Evolutionary conservation across 2,888 invertebrate species (phyloP).

Genomic region (Melanargia galathea): DNA sequence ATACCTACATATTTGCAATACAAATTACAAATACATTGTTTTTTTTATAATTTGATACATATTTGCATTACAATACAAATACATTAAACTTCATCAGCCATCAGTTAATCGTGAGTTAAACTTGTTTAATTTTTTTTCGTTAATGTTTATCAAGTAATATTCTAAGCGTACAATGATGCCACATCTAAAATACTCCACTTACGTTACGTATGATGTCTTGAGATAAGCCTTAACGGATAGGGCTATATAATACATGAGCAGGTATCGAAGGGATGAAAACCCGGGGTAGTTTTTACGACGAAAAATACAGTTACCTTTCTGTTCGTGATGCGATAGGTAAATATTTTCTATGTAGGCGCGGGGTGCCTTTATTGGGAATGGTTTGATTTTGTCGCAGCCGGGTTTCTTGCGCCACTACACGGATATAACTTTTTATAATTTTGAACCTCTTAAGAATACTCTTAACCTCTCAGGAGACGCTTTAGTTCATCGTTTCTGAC

Average conservation of each 20-base stretch:
- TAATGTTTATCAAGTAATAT: not conserved
- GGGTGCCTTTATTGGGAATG: slow-evolving; percentile 46
- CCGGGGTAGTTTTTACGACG: slow-evolving; percentile 69
- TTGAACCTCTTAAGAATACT: too few relatives aligned
- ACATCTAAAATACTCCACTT: slow-evolving; percentile 27
- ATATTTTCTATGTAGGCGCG: slow-evolving; percentile 49
- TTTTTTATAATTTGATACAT: too few relatives aligned
- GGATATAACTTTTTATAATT: not conserved
- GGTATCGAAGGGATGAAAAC: slow-evolving; percentile 55
- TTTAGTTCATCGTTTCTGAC: too few relatives aligned
- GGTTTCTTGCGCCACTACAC: slow-evolving; percentile 32
- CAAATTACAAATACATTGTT: too few relatives aligned
- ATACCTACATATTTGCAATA: too few relatives aligned
- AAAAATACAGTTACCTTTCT: slow-evolving; percentile 61
- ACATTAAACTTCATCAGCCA: too few relatives aligned
- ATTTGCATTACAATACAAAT: too few relatives aligned
- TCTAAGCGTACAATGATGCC: slow-evolving; percentile 24
- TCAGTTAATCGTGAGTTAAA: too few relatives aligned
- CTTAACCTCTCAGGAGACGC: too few relatives aligned
- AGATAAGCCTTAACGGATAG: slow-evolving; percentile 53
- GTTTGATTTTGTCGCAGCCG: slow-evolving; percentile 46
- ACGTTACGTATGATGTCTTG: slow-evolving; percentile 47
- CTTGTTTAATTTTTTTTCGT: not conserved
- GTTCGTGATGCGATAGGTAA: slow-evolving; percentile 59
- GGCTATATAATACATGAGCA: slow-evolving; percentile 48